A percentile compares a stretch with the other conserved stretches of the same genome.
These are phyloP conservation scores for Ranitomeya variabilis DNA, from an alignment of 2,113 vertebrate genomes.

Conservation along the genomic window DNA sequence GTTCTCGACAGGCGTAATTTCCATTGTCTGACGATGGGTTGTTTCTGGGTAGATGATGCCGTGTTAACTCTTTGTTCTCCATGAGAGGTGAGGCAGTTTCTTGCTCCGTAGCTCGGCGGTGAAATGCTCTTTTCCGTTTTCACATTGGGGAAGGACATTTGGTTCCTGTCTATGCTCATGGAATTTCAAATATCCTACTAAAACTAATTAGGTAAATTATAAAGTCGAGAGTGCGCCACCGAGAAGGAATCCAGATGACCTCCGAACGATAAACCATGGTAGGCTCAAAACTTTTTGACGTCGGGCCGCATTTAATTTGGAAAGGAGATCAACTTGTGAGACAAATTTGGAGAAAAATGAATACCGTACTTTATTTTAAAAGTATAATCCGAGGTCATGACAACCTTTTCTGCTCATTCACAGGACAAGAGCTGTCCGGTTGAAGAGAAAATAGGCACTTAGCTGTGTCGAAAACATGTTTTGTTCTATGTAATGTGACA, in stretches of 20 bases:
- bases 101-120: neutral
- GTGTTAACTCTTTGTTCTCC: slow-evolving; percentile 29
- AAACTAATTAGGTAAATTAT: slow-evolving; percentile 27
- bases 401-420: neutral
- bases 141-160: neutral
- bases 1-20: slow-evolving; percentile 37
- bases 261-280: neutral
- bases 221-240: neutral
- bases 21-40: slow-evolving; percentile 26
- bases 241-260: neutral
- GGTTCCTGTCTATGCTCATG: neutral
- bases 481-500: neutral
- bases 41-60: neutral
- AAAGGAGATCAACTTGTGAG: neutral
- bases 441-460: neutral
- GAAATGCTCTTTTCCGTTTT: neutral
- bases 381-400: neutral
- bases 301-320: neutral
- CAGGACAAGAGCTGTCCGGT: neutral
- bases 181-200: slow-evolving; percentile 11
- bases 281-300: neutral
- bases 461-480: neutral
- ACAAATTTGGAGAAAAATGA: neutral
- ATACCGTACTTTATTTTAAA: neutral
- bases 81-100: neutral